These are phyloP conservation scores for Conistra vaccinii DNA, from an alignment of 2,888 invertebrate species.

Conservation along the genomic window DNA sequence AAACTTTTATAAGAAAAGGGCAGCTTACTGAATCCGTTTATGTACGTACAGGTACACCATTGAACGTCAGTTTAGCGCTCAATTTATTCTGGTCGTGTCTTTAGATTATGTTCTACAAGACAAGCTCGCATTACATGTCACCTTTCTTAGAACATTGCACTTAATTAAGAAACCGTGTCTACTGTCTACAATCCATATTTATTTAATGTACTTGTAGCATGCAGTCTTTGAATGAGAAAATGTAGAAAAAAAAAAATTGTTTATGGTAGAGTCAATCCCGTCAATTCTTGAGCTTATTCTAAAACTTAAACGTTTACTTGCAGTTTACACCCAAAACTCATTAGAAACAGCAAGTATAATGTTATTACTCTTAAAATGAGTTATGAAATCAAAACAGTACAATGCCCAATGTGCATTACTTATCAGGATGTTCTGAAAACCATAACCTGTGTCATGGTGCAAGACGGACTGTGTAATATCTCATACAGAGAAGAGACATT, in stretches of 20 bases:
- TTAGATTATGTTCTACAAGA: conserved; percentile 40
- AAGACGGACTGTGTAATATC: no score
- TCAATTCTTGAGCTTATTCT: background rate
- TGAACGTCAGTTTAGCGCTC: background rate
- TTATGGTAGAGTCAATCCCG: background rate
- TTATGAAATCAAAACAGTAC: no score
- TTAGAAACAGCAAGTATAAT: no score
- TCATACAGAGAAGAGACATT: no score
- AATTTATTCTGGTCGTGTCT: conserved; percentile 46
- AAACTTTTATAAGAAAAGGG: background rate
- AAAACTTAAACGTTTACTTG: background rate
- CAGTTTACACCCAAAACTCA: no score
- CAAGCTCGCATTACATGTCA: conserved; percentile 34
- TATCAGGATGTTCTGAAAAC: no score
- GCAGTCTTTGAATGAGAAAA: background rate
- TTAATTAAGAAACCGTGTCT: conserved; percentile 19
- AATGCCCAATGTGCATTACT: no score
- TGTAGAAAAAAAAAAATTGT: background rate
- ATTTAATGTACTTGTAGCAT: background rate
- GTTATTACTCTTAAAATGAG: no score
- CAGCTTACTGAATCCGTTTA: background rate
- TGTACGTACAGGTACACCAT: background rate
- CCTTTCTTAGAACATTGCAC: conserved; percentile 24
- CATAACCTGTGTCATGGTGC: no score
- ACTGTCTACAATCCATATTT: conserved; percentile 23